A percentile compares a stretch with the other conserved stretches of the same genome.
Evolutionary conservation across 2,113 vertebrate genomes (phyloP).

Genomic region (Lagopus muta): DNA sequence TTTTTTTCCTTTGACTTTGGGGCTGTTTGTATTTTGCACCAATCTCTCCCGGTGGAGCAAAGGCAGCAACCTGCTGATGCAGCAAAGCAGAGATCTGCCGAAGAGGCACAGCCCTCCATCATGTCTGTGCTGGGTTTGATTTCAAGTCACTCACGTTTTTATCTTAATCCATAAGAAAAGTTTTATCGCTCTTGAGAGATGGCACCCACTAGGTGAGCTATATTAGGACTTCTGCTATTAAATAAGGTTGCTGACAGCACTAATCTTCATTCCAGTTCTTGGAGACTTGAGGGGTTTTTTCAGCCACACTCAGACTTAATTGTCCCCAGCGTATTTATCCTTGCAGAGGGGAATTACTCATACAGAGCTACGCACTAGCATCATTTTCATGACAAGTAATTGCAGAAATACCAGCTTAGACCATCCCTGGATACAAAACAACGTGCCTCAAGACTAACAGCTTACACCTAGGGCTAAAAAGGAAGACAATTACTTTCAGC

Average conservation of each 20-base stretch:
- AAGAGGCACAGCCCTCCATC: neutral
- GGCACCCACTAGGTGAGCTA: slow-evolving; percentile 8
- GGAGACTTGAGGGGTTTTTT: neutral
- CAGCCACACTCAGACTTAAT: neutral
- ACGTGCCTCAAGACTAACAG: neutral
- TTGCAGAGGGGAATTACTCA: slow-evolving; percentile 25
- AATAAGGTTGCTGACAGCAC: slow-evolving; percentile 41
- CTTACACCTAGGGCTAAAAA: neutral
- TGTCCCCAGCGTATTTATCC: neutral
- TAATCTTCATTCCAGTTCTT: slow-evolving; percentile 21
- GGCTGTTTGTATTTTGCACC: too few relatives aligned
- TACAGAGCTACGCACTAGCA: neutral
- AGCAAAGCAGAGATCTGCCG: neutral
- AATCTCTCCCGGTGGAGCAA: neutral
- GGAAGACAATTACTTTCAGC: neutral
- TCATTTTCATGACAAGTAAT: neutral
- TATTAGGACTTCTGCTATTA: slow-evolving; percentile 14
- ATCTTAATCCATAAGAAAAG: slow-evolving; percentile 18
- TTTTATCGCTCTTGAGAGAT: neutral
- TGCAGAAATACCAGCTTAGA: slow-evolving; percentile 20
- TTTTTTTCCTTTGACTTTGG: too few relatives aligned
- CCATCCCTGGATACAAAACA: neutral
- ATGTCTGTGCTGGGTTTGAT: neutral
- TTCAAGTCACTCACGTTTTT: neutral
- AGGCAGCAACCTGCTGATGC: neutral